These are phyloP conservation scores for Chamaea fasciata DNA, from an alignment of 2,113 vertebrate species.

Conservation along the genomic window DNA sequence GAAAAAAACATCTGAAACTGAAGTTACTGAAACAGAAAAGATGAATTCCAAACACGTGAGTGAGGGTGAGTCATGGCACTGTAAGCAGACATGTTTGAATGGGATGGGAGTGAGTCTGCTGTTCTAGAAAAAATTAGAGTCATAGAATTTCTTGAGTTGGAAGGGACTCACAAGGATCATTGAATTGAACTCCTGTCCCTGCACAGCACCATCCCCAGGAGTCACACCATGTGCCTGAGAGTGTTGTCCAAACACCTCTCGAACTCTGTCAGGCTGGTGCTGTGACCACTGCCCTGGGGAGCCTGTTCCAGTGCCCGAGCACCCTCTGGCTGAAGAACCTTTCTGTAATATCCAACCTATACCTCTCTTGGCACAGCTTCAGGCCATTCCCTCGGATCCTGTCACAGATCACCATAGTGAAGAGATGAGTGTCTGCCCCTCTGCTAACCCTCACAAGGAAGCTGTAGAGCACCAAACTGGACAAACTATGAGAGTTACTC, in stretches of 20 bases:
- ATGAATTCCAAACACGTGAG: neutral
- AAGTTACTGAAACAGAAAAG: neutral
- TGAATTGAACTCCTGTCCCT: rapidly evolving
- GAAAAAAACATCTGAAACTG: rapidly evolving
- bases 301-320: neutral
- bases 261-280: neutral
- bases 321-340: neutral
- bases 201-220: neutral
- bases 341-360: neutral
- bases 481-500: neutral
- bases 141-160: neutral
- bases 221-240: neutral
- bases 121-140: neutral
- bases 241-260: neutral
- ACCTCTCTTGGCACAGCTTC: neutral
- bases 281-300: neutral
- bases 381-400: rapidly evolving
- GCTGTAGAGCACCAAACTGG: neutral
- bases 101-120: neutral
- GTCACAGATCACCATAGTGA: rapidly evolving
- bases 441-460: neutral
- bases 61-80: too few relatives aligned
- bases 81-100: neutral
- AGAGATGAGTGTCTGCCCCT: too few relatives aligned
- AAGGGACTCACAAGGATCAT: neutral